phyloP scores from a whole-genome alignment of 2,113 vertebrate species.

The Vulpes ferrilata region DNA sequence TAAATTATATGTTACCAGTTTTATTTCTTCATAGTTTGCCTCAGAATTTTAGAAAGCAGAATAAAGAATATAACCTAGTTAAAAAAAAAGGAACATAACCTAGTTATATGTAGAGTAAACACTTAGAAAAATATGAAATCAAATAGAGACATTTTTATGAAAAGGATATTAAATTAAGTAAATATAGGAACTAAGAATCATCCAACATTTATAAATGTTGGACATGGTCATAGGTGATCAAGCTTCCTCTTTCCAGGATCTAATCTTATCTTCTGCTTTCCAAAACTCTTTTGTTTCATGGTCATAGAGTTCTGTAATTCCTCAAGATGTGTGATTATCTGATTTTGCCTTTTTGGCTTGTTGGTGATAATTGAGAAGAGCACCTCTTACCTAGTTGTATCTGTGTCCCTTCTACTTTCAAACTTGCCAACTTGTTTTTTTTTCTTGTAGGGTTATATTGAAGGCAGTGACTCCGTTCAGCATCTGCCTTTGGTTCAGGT shows the following conservation, averaged over 20 bases:
- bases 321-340: not conserved
- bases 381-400: not conserved
- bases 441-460: not conserved
- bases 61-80: not conserved
- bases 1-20: not conserved
- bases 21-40: constrained; percentile 43
- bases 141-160: not conserved
- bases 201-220: not conserved
- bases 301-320: not conserved
- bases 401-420: not conserved
- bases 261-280: not conserved
- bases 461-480: not conserved
- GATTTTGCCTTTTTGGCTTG: not conserved
- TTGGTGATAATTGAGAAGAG: not conserved
- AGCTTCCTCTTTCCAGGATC: not conserved
- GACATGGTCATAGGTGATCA: not conserved
- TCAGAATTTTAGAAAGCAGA: not conserved
- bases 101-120: not conserved
- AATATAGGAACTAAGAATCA: not conserved
- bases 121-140: not conserved
- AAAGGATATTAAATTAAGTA: not conserved
- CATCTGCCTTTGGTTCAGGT: too few relatives aligned
- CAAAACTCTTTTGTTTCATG: not conserved
- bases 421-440: not conserved
- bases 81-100: not conserved